These are phyloP conservation scores for Artibeus jamaicensis DNA, from an alignment of 2,797 vertebrate species.

Conservation along the genomic window DNA sequence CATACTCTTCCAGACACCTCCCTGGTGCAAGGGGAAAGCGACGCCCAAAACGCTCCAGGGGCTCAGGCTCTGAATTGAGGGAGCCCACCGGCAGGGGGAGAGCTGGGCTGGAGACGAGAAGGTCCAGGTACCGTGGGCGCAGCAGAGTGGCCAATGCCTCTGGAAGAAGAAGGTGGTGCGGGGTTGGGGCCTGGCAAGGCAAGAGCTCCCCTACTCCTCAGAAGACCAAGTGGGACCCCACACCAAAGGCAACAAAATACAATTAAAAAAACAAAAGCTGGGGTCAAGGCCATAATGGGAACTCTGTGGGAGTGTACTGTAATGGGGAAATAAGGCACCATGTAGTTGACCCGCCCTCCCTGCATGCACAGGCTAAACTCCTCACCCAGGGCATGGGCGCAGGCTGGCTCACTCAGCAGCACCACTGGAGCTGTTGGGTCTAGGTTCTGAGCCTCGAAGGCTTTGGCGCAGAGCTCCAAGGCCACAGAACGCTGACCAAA, in stretches of 20 bases:
- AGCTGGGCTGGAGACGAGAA: constrained; percentile 80
- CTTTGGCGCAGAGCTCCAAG: constrained; percentile 82
- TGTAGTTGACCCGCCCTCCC: not conserved
- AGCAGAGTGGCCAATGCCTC: constrained; percentile 79
- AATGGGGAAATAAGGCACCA: not conserved
- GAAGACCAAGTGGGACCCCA: not conserved
- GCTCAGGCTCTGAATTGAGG: not conserved
- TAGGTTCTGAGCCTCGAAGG: constrained; percentile 79
- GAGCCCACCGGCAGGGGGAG: constrained; percentile 26
- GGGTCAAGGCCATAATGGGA: not conserved
- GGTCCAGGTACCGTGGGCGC: constrained; percentile 70
- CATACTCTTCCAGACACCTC: constrained; percentile 78
- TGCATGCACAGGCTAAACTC: not conserved
- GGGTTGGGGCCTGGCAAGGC: not conserved
- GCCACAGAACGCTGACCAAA: constrained; percentile 82
- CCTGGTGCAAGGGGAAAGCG: constrained; percentile 70
- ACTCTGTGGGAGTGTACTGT: not conserved
- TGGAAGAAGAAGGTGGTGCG: constrained; percentile 52
- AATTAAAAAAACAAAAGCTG: not conserved
- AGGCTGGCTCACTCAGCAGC: constrained; percentile 91
- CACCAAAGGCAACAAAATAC: not conserved
- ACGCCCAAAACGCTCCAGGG: constrained; percentile 81
- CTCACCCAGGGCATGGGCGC: constrained; percentile 84
- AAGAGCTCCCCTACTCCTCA: not conserved
- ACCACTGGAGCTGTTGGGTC: constrained; percentile 84